phyloP scores from a whole-genome alignment of 1,140 invertebrate genomes.

The Drosophila teissieri region DNA sequence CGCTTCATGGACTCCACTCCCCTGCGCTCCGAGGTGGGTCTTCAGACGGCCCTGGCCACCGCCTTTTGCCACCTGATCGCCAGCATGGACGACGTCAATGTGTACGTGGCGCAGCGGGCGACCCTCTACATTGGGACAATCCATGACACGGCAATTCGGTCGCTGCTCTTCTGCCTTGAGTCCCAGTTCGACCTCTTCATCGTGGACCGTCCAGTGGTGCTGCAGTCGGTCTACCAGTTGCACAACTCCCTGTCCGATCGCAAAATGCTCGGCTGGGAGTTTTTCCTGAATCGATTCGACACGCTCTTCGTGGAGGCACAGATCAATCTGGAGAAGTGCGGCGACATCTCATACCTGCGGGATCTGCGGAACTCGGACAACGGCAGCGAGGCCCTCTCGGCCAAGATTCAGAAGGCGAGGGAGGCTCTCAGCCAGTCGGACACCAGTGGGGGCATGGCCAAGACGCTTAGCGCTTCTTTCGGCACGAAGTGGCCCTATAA shows the following conservation, averaged over 20 bases:
- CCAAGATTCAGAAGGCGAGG: constrained; percentile 94
- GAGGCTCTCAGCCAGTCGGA: constrained; percentile 92
- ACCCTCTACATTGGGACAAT: constrained; percentile 97
- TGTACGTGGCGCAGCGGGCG: constrained; percentile 96
- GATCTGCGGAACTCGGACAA: constrained; percentile 96
- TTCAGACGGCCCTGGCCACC: constrained; percentile 97
- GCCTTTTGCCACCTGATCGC: constrained; percentile 98
- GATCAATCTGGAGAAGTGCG: constrained; percentile 92
- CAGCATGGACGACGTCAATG: constrained; percentile 97
- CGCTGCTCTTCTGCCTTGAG: constrained; percentile 94
- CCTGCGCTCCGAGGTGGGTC: constrained; percentile 91
- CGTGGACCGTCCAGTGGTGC: constrained; percentile 97
- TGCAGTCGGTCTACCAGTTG: constrained; percentile 98
- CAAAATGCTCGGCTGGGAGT: constrained; percentile 97
- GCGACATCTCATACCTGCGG: constrained; percentile 92
- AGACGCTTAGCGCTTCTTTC: constrained; percentile 95
- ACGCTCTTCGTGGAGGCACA: constrained; percentile 97
- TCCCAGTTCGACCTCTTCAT: constrained; percentile 97
- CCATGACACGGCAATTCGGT: constrained; percentile 93
- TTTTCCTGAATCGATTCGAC: constrained; percentile 99
- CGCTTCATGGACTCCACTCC: constrained; percentile 96
- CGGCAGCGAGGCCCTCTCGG: constrained; percentile 94
- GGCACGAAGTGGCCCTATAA: constrained; percentile 98
- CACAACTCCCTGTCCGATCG: constrained; percentile 96
- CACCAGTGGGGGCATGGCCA: constrained; percentile 86